Evolutionary conservation across 2,797 vertebrate genomes (phyloP).

Genomic region (Austrolebias charrua): DNA sequence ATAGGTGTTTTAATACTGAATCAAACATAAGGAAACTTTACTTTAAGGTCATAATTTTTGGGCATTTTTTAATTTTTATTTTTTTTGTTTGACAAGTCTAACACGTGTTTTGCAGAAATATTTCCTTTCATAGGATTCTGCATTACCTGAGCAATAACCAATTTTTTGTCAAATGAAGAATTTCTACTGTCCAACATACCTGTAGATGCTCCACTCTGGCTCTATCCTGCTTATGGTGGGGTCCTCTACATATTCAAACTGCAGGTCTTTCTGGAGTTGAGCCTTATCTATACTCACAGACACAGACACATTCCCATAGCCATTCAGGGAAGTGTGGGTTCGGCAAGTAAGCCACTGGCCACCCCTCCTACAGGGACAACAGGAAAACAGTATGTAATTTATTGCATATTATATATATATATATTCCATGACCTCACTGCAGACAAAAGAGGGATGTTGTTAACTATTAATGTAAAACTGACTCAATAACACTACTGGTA

Average conservation of each 20-base stretch:
- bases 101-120: not conserved
- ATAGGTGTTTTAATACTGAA: not conserved
- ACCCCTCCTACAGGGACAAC: constrained; percentile 81
- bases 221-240: constrained; percentile 92
- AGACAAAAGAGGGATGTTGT: not conserved
- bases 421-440: not conserved
- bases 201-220: constrained; percentile 98
- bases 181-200: constrained; percentile 71
- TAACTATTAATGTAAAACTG: not conserved
- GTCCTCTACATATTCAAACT: constrained; percentile 94
- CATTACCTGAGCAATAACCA: constrained; percentile 3
- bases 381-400: constrained; percentile 10
- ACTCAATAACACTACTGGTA: not conserved
- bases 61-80: not conserved
- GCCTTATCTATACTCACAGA: constrained; percentile 92
- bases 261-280: constrained; percentile 88
- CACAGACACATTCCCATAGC: constrained; percentile 88
- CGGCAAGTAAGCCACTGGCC: constrained; percentile 90
- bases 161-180: not conserved
- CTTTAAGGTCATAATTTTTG: not conserved
- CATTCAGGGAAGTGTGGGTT: constrained; percentile 86
- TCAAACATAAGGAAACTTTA: not conserved
- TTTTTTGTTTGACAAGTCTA: not conserved
- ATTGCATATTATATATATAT: too few species aligned
- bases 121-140: not conserved